These are phyloP conservation scores for Daktulosphaira vitifoliae DNA, from an alignment of 1,140 invertebrate genomes.

Conservation along the genomic window DNA sequence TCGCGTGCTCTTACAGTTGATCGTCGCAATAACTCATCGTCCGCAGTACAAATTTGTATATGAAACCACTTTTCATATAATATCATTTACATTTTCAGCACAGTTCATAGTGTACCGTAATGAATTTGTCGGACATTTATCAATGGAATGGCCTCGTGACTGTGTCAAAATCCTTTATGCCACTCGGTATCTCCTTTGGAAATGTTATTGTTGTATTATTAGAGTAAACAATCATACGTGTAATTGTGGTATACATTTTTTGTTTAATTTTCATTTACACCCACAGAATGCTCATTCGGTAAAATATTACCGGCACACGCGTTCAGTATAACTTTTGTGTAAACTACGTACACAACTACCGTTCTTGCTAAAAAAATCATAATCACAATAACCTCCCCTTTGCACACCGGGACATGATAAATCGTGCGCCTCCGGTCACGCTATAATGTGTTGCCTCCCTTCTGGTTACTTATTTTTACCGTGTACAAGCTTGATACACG, in stretches of 20 bases:
- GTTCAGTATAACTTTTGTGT: not conserved
- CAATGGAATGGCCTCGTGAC: not conserved
- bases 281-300: not conserved
- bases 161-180: not conserved
- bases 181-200: too few relatives aligned
- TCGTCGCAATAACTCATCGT: conserved; percentile 6
- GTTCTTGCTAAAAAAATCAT: not conserved
- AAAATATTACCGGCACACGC: conserved; percentile 4
- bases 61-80: too few relatives aligned
- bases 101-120: too few relatives aligned
- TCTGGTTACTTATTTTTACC: not conserved
- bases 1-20: not conserved
- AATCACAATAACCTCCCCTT: not conserved
- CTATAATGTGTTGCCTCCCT: too few relatives aligned
- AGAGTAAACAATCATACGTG: too few relatives aligned
- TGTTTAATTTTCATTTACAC: not conserved
- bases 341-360: too few relatives aligned
- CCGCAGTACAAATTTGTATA: not conserved
- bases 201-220: too few relatives aligned
- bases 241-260: too few relatives aligned
- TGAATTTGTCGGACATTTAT: conserved; percentile 13
- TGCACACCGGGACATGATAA: conserved; percentile 15
- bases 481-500: not conserved
- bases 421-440: conserved; percentile 27
- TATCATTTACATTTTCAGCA: too few relatives aligned